Conservation (phyloP, 2,888 invertebrate genomes). For the Portevinia maculata region DNA sequence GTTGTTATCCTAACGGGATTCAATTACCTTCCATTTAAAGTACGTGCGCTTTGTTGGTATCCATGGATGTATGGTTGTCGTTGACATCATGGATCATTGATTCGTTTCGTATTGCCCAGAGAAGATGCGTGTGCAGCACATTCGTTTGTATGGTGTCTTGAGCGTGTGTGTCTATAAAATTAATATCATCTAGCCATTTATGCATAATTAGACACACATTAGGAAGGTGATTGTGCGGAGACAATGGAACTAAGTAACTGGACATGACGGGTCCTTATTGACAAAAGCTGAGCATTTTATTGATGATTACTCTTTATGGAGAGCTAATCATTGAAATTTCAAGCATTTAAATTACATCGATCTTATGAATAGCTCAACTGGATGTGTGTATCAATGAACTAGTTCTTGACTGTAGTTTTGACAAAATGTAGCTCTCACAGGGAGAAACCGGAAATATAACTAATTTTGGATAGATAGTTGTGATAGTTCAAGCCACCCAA, state of each 20-base stretch:
- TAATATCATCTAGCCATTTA: conserved; percentile 36
- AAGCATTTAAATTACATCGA: too few relatives aligned
- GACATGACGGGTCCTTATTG: neutral
- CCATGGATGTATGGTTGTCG: conserved; percentile 1
- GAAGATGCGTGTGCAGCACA: neutral
- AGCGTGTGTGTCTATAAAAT: conserved; percentile 33
- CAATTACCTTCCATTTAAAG: conserved; percentile 65
- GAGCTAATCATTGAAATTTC: too few relatives aligned
- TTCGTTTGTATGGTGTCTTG: conserved; percentile 10
- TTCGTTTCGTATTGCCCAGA: conserved; percentile 21
- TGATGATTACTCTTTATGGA: neutral
- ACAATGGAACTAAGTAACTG: conserved; percentile 13
- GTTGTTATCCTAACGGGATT: conserved; percentile 61
- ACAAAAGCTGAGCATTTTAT: neutral
- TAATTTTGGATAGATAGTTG: too few relatives aligned
- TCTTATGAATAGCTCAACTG: too few relatives aligned
- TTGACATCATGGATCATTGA: conserved; percentile 59
- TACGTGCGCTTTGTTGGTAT: conserved; percentile 3
- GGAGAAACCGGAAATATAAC: too few relatives aligned
- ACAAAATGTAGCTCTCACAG: too few relatives aligned
- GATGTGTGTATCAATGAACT: too few relatives aligned
- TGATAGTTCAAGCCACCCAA: too few relatives aligned
- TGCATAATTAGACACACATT: conserved; percentile 34
- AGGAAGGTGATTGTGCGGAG: conserved; percentile 9
- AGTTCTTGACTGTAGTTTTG: too few relatives aligned